These are phyloP conservation scores for Melanotaenia parkinsoni DNA, from an alignment of 2,797 vertebrate species.

Conservation along the genomic window DNA sequence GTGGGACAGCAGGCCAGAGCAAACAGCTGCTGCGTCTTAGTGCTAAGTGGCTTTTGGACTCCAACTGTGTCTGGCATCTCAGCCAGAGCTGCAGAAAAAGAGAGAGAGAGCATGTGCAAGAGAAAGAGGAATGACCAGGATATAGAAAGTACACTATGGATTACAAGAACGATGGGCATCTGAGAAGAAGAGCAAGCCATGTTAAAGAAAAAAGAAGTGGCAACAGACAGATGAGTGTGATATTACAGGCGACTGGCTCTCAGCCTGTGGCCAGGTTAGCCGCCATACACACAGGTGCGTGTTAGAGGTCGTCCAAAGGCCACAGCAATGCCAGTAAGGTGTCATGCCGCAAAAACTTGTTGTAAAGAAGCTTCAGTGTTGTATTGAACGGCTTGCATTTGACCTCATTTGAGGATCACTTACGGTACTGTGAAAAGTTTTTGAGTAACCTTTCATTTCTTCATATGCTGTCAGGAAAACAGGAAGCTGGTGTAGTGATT, in stretches of 20 bases:
- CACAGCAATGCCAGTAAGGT: constrained; percentile 66
- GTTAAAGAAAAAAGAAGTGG: constrained; percentile 54
- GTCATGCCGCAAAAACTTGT: constrained; percentile 63
- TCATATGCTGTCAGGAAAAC: neutral
- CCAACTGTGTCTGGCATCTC: constrained; percentile 71
- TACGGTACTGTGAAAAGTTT: constrained; percentile 1
- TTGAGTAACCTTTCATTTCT: neutral
- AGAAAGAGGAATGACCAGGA: constrained; percentile 38
- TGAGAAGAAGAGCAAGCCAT: constrained; percentile 18
- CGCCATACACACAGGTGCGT: constrained; percentile 72
- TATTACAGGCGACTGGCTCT: constrained; percentile 62
- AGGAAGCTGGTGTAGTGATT: neutral
- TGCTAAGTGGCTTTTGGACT: constrained; percentile 76
- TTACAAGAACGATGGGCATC: constrained; percentile 19
- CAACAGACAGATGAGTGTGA: constrained; percentile 76
- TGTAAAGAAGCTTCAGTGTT: constrained; percentile 47
- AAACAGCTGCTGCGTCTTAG: constrained; percentile 75
- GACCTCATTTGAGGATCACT: constrained; percentile 38
- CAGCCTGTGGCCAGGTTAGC: constrained; percentile 64
- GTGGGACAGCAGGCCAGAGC: constrained; percentile 56
- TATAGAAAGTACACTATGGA: constrained; percentile 37
- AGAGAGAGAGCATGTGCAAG: constrained; percentile 14
- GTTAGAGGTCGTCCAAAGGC: constrained; percentile 67
- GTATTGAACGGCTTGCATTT: constrained; percentile 42
- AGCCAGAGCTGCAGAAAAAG: constrained; percentile 57